Evolutionary conservation across 2,888 invertebrate genomes (phyloP), one percentile per base, ranked within the genome.

Genomic region (Notodromas monacha): DNA sequence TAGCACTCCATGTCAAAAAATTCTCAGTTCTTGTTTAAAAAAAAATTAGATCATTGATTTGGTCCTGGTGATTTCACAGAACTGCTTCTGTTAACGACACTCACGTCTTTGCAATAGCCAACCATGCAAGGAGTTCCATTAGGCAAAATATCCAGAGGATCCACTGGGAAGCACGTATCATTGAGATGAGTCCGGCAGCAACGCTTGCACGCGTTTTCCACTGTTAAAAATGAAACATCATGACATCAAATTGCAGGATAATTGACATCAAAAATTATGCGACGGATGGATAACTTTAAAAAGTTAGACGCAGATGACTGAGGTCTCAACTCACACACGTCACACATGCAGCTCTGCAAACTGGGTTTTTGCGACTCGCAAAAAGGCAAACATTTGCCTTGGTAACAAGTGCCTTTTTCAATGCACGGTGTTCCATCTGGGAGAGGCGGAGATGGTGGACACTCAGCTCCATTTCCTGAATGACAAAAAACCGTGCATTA

Each of bases 61-160:
- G 6, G 11, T 28, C 12, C 11, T n/a, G 12, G 12, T 28, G 8
- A 11, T 12, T 28, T 8, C 12, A 28, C 12, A n/a, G 8, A 6
- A 11, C 12, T 29, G 8, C 10, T 15, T 14, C 11, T 10, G 8
- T 12, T 30, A 10, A 30, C 10, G 5, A 28, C 28, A 30, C 40
- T 41, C 47, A 73, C 74, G 58, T 74, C 74, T 49, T 79, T 79
- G 45, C 89, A 92, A 50, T 81, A 79, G 26, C 89, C 89, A 54
- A 84, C 79, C 42, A 84, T 73, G 45, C 92, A 92, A 0, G 84
- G 81, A 13, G 81, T 79, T 4, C 84, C 84, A 49, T 84, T 79
- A 0, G 76, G 72, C 32, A 84, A 52, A 37, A 76, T 72, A 50
- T 81, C 79, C 34, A 65, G 65, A 27, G 72, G 74, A 36, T 74